Evolutionary conservation across 2,797 vertebrate species (phyloP).

Genomic region (Notamacropus eugenii): DNA sequence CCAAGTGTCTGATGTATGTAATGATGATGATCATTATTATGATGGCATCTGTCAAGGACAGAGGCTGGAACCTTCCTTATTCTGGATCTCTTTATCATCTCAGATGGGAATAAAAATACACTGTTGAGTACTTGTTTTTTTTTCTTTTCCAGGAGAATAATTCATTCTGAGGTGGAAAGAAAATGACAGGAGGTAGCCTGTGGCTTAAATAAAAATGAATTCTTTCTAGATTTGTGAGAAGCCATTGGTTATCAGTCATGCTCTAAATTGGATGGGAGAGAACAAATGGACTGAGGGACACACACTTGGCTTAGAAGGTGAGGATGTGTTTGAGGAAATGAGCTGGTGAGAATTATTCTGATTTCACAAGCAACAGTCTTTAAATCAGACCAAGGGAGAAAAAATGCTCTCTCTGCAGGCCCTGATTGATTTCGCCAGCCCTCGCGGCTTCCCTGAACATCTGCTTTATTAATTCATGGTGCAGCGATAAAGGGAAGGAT

Average conservation of each 20-base stretch:
- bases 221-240: background rate
- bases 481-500: background rate
- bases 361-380: background rate
- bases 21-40: background rate
- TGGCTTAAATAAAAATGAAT: background rate
- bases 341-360: background rate
- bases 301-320: background rate
- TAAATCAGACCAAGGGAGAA: background rate
- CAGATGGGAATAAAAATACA: background rate
- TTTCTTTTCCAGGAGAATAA: background rate
- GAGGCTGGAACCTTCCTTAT: background rate
- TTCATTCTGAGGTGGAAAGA: background rate
- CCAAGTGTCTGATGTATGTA: background rate
- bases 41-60: background rate
- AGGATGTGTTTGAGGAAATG: background rate
- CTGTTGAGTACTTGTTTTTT: too few species aligned
- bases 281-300: background rate
- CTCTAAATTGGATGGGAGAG: background rate
- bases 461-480: background rate
- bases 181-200: background rate
- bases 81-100: background rate
- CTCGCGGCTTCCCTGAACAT: background rate
- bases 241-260: background rate
- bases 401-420: background rate
- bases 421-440: background rate